Conservation (phyloP, 2,888 invertebrate genomes). For the Rhogogaster chlorosoma region DNA sequence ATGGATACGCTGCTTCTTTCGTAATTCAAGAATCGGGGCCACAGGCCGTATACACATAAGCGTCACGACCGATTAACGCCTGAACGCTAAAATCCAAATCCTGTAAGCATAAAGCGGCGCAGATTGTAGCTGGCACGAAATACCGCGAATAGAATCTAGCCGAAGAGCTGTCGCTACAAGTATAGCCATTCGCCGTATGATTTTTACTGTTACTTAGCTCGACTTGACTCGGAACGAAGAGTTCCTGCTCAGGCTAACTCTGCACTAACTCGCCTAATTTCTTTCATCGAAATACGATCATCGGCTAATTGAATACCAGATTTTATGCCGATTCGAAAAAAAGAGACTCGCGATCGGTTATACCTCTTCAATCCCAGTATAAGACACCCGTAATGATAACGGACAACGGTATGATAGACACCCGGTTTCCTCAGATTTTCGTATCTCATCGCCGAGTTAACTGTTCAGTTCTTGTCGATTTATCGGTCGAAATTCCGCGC, state of each 20-base stretch:
- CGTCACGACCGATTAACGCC: conserved; percentile 39
- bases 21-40: conserved; percentile 35
- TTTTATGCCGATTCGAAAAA: not conserved
- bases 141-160: not conserved
- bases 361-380: not conserved
- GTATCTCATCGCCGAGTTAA: not conserved
- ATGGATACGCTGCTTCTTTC: not conserved
- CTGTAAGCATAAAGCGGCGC: not conserved
- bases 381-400: not conserved
- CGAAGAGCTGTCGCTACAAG: not conserved
- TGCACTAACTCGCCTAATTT: not conserved
- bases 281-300: not conserved
- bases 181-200: not conserved
- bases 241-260: not conserved
- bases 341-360: not conserved
- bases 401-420: not conserved
- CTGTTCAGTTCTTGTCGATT: conserved; percentile 19
- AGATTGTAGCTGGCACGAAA: not conserved
- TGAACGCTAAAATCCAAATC: conserved; percentile 40
- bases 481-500: not conserved
- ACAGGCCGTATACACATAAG: not conserved
- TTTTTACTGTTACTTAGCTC: not conserved
- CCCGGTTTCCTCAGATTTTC: not conserved
- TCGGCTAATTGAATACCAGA: not conserved
- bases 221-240: not conserved